Conservation (phyloP, 2,113 vertebrate genomes). For the Sphaerodactylus townsendi region DNA sequence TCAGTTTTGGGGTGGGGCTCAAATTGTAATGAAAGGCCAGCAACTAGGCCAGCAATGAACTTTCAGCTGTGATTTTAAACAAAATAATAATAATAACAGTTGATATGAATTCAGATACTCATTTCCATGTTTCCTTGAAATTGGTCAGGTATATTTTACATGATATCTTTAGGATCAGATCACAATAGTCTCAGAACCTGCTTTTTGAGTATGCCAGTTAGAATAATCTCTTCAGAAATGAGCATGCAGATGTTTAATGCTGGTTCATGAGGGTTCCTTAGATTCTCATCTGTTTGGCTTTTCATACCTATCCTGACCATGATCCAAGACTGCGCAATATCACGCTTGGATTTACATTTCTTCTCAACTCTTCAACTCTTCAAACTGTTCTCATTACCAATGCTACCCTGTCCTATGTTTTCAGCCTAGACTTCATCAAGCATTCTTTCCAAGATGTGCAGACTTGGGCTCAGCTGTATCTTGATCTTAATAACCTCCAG, state of each 20-base stretch:
- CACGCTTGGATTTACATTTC: not conserved
- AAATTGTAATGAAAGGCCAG: no score
- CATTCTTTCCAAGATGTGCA: not conserved
- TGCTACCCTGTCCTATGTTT: not conserved
- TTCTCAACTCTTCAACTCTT: not conserved
- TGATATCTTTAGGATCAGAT: not conserved
- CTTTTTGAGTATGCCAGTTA: not conserved
- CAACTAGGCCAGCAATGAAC: no score
- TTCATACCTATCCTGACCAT: not conserved
- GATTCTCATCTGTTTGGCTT: not conserved
- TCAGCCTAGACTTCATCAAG: conserved; percentile 6
- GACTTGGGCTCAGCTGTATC: not conserved
- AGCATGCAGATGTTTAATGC: not conserved
- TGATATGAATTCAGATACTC: not conserved
- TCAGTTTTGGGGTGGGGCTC: no score
- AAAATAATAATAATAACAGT: no score
- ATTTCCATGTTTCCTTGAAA: not conserved
- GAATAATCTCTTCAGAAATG: not conserved
- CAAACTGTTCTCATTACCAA: not conserved
- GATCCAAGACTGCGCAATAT: not conserved
- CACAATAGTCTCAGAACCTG: not conserved
- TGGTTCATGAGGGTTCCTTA: not conserved
- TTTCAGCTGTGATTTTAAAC: no score
- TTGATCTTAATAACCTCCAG: not conserved
- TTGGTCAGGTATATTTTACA: not conserved